Base-by-base conservation (phyloP, 2,888 invertebrate genomes). In the Tetragonula carbonaria region DNA sequence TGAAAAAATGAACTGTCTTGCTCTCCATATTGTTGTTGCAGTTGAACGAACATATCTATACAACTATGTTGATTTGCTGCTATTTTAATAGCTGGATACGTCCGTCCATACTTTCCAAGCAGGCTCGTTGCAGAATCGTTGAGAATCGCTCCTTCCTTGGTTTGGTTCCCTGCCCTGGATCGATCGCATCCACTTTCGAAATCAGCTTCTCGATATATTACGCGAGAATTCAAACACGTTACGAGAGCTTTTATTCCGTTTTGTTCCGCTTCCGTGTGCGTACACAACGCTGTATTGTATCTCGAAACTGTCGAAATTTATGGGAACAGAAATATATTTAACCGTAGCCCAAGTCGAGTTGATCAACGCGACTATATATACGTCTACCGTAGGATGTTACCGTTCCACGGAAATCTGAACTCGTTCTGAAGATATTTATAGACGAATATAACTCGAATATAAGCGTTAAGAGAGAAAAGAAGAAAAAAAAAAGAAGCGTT, bases 31-130 rank as follows among this genome's bases (percentile, higher is more conserved):
- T 50, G n/a, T 50, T 67, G 14, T 18, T 4, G 18, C 28, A 28
- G 2, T 51, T 28, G 16, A 16, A 16, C 18, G 11, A 28, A 68
- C 21, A 55, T 33, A 6, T 53, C 53, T 65, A 16, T 45, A 14
- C 16, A 18, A 57, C 18, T n/a, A 28, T 4, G 23, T 73, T 78
- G 13, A 67, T 78, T 78, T 78, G 73, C 74, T 80, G 79, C 79
- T 80, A 63, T 63, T 74, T 50, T 38, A 80, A 74, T 67, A 79
- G 68, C 74, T 74, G 71, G 74, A 62, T 74, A 79, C 53, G 59
- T 80, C 74, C 79, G 79, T 80, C 79, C 79, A 80, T 80, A 28
- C 70, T 63, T 70, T 80, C 53, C 53, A 63, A 68, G 28, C 67
- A 55, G 16, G 5, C 45, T 45, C 45, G 45, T 33, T 45, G n/a